Percentiles rank a stretch among this genome's conserved stretches.
These are phyloP conservation scores for Bombus pascuorum DNA, from an alignment of 1,140 invertebrate genomes.

Conservation along the genomic window DNA sequence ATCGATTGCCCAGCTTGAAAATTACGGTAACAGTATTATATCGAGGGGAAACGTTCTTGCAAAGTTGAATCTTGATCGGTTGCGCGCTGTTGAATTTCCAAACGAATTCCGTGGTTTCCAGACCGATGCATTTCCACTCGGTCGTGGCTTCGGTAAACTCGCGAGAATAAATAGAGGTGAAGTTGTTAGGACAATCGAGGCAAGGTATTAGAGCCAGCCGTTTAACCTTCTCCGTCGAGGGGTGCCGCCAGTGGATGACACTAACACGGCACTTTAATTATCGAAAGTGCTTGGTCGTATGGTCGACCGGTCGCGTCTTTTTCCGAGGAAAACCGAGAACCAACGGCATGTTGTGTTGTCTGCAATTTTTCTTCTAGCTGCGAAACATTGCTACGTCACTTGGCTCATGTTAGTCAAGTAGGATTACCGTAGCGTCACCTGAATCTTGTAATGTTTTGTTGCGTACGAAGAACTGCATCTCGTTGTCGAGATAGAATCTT, in stretches of 20 bases:
- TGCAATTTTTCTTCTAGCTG: constrained; percentile 70
- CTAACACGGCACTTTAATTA: constrained; percentile 73
- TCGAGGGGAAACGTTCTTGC: background rate
- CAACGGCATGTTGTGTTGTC: constrained; percentile 28
- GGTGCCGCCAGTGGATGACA: constrained; percentile 10
- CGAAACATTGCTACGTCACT: constrained; percentile 70
- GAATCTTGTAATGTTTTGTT: constrained; percentile 79
- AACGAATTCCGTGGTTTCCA: constrained; percentile 53
- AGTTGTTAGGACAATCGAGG: constrained; percentile 64
- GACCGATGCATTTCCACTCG: constrained; percentile 53
- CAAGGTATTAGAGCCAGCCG: constrained; percentile 52
- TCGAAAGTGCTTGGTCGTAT: constrained; percentile 63
- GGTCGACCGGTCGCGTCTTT: constrained; percentile 24
- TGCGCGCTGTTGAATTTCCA: constrained; percentile 38
- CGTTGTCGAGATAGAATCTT: constrained; percentile 55
- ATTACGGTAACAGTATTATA: constrained; percentile 45
- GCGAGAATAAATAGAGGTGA: constrained; percentile 64
- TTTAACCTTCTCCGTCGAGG: constrained; percentile 42
- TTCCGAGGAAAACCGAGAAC: constrained; percentile 41
- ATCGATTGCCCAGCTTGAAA: constrained; percentile 36
- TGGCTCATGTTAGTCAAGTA: constrained; percentile 79
- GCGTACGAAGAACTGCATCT: constrained; percentile 73
- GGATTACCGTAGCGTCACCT: constrained; percentile 76
- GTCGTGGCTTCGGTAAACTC: constrained; percentile 60
- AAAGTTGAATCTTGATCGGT: constrained; percentile 30